phyloP scores from a whole-genome alignment of 2,888 invertebrate genomes.

The Nomada fucata region DNA sequence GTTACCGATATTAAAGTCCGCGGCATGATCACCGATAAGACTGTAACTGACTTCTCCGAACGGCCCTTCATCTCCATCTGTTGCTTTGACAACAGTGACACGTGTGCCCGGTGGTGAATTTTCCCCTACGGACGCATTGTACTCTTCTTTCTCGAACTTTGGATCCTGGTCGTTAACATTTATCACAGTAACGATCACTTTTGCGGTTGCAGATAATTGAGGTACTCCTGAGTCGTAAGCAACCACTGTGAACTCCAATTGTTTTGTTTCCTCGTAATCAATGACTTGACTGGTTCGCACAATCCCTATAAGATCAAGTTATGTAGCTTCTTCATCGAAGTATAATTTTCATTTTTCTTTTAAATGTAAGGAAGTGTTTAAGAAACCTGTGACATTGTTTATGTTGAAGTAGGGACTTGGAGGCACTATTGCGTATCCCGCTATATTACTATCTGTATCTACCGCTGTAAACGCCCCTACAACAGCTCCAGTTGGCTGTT shows the following conservation, averaged over 20 bases:
- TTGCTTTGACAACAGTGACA: conserved; percentile 90
- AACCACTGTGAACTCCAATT: conserved; percentile 91
- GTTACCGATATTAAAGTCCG: conserved; percentile 89
- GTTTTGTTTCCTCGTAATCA: conserved; percentile 92
- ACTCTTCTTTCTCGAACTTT: conserved; percentile 88
- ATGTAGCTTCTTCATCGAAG: no score
- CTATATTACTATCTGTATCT: conserved; percentile 93
- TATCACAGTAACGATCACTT: conserved; percentile 90
- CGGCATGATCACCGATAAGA: conserved; percentile 90
- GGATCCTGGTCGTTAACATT: conserved; percentile 96
- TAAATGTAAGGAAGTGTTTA: background rate
- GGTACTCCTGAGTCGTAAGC: conserved; percentile 96
- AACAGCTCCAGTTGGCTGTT: conserved; percentile 91
- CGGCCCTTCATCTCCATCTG: conserved; percentile 90
- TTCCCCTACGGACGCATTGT: conserved; percentile 90
- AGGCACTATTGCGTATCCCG: conserved; percentile 89
- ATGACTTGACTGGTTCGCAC: conserved; percentile 91
- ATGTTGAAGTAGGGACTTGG: conserved; percentile 91
- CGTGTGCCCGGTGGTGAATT: conserved; percentile 90
- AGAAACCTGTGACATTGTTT: conserved; percentile 90
- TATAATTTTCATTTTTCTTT: background rate
- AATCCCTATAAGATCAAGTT: conserved; percentile 85
- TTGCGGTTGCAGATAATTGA: conserved; percentile 91
- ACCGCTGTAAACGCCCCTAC: conserved; percentile 91
- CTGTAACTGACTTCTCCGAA: conserved; percentile 92